Evolutionary conservation across 2,888 invertebrate species (phyloP).

Genomic region (Caenorhabditis sp.): DNA sequence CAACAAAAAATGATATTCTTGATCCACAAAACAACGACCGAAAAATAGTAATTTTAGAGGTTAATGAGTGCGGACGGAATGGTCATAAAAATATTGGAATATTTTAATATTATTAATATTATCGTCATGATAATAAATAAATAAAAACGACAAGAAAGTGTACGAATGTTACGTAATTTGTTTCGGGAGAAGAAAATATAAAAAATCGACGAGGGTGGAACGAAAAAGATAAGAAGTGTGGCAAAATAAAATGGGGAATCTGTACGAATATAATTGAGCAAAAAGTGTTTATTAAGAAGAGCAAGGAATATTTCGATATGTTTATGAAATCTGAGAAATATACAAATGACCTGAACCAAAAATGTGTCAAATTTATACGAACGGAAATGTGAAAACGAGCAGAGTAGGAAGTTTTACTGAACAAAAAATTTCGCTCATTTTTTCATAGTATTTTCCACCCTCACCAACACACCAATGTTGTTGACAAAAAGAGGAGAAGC

Average conservation of each 20-base stretch:
- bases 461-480: too few species aligned
- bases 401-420: too few species aligned
- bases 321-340: conserved; percentile 1
- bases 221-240: background rate
- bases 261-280: background rate
- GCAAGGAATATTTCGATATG: background rate
- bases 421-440: too few species aligned
- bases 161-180: background rate
- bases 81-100: background rate
- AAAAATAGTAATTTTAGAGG: background rate
- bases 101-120: background rate
- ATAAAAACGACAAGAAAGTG: background rate
- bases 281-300: background rate
- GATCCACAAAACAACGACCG: too few species aligned
- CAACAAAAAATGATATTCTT: too few species aligned
- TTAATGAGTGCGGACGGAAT: background rate
- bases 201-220: background rate
- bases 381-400: too few species aligned
- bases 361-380: background rate
- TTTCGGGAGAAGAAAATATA: background rate
- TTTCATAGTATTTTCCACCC: too few species aligned
- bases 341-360: background rate
- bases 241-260: background rate
- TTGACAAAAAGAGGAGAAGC: too few species aligned
- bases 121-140: background rate